A percentile compares a stretch with the other conserved stretches of the same genome.
phyloP scores from a whole-genome alignment of 2,888 invertebrate genomes.

The Drosophila barbarae region DNA sequence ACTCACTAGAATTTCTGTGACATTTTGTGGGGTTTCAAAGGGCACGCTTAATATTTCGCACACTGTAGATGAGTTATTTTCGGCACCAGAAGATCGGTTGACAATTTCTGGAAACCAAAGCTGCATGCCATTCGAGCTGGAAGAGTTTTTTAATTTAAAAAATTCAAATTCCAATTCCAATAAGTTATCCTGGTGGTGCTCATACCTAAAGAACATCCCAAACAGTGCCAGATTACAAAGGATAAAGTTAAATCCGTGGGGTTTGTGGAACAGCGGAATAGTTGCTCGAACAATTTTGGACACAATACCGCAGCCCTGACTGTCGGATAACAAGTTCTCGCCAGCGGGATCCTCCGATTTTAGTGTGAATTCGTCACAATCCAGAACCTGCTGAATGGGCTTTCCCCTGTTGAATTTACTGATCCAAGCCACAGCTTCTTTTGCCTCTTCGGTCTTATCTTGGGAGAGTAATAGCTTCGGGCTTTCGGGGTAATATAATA shows the following conservation, averaged over 20 bases:
- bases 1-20: constrained; percentile 39
- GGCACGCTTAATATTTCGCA: constrained; percentile 66
- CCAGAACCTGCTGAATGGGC: constrained; percentile 52
- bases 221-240: constrained; percentile 63
- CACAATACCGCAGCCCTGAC: constrained; percentile 57
- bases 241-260: constrained; percentile 66
- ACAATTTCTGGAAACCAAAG: constrained; percentile 79
- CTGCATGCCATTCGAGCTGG: constrained; percentile 77
- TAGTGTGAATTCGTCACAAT: constrained; percentile 46
- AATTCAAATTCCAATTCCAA: background rate
- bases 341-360: constrained; percentile 60
- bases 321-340: constrained; percentile 49
- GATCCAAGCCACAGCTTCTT: constrained; percentile 68
- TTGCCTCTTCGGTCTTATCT: constrained; percentile 55
- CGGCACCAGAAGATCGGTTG: constrained; percentile 66
- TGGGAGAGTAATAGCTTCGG: constrained; percentile 70
- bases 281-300: constrained; percentile 68
- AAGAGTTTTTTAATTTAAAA: background rate
- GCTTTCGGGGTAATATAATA: constrained; percentile 69
- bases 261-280: constrained; percentile 72
- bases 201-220: constrained; percentile 71
- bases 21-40: constrained; percentile 21
- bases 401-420: constrained; percentile 64
- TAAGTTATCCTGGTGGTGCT: no score
- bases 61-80: constrained; percentile 55